Evolutionary conservation across 2,888 invertebrate species (phyloP).

Genomic region (Hypercompe scribonia): DNA sequence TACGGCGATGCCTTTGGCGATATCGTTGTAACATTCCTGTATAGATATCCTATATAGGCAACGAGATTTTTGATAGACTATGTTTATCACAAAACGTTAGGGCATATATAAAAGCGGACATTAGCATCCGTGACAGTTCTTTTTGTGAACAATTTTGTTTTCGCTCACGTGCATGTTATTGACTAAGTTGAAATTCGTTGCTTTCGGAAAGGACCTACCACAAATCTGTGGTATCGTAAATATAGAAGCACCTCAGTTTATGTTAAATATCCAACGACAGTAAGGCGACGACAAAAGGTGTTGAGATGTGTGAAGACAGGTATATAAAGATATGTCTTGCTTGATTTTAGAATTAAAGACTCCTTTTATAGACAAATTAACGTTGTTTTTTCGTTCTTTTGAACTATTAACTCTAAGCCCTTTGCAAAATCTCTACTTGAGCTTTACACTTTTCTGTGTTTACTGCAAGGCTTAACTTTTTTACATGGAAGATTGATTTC

Average conservation of each 20-base stretch:
- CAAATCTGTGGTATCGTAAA: too few relatives aligned
- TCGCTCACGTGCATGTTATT: too few relatives aligned
- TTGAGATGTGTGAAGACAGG: background rate
- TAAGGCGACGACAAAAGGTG: too few relatives aligned
- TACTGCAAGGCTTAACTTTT: background rate
- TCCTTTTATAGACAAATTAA: background rate
- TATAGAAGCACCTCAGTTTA: too few relatives aligned
- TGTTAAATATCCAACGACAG: too few relatives aligned
- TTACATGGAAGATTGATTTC: background rate
- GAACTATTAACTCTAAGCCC: background rate
- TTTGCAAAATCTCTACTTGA: too few relatives aligned
- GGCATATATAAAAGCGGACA: background rate
- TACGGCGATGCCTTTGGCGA: constrained; percentile 25
- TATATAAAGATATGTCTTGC: background rate
- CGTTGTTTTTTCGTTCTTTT: background rate
- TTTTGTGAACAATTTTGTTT: background rate
- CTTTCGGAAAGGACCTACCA: too few relatives aligned
- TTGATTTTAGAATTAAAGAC: background rate
- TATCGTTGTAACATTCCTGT: constrained; percentile 25
- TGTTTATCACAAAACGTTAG: background rate
- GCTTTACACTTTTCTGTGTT: background rate
- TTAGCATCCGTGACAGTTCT: background rate
- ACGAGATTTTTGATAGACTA: background rate
- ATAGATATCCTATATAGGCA: constrained; percentile 8
- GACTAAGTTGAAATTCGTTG: too few relatives aligned